Base-by-base conservation (phyloP, 35 echinoderm and acorn worm genomes). In the Amphiura filiformis region DNA sequence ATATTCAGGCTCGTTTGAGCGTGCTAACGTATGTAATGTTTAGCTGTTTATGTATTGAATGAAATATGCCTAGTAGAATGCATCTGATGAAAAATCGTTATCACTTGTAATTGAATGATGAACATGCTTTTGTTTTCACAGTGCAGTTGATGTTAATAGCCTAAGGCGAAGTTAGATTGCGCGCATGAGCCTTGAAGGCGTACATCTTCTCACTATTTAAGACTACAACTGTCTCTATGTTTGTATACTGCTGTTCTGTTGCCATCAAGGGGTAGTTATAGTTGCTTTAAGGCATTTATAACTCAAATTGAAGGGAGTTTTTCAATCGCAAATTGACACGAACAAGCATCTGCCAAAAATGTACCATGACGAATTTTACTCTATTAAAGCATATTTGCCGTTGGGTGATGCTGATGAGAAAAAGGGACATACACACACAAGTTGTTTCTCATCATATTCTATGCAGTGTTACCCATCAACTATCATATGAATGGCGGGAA, bases 61-160 rank as follows among this genome's bases (percentile, higher is more conserved):
- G 61, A 70, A 70, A 70, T 4, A 5, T 70, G 61, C 61, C 28
- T 30, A 70, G n/a, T n/a, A n/a, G 20, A 52, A 70, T n/a, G 4
- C 61, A 70, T 26, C 26, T 70, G 28, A 70, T 18, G 61, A 18
- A 70, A 70, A 70, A 70, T 70, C 61, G 61, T 70, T 70, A 30
- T 23, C 7, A 70, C 61, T 70, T 26, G 28, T 70, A 70, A 70
- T 70, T 70, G 61, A 70, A 70, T 70, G 26, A 70, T 70, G 61
- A 70, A 70, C 61, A 70, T 70, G 61, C 61, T 70, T 70, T 70
- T 70, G 61, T 70, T 70, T 70, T 70, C 28, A 70, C 61, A 70
- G 61, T 70, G 26, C 61, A 70, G 61, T 70, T 70, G 61, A 70
- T 70, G 61, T 70, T 70, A 18, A 23, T 70, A 26, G 61, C 61